Base-by-base conservation (phyloP, 2,888 invertebrate genomes). In the Limulus polyphemus region DNA sequence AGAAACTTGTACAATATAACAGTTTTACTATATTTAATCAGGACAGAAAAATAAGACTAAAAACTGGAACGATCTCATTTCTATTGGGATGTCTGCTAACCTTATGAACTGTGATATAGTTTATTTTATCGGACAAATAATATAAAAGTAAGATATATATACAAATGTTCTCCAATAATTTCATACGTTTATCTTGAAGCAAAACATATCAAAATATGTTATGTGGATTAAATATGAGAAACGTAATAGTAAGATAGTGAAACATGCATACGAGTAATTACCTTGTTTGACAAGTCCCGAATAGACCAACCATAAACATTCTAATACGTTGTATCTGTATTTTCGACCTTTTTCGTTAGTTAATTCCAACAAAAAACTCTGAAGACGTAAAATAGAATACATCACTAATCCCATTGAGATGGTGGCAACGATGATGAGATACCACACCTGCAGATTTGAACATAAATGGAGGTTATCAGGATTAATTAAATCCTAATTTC, bases 281-380 rank as follows among this genome's bases (percentile, higher is more conserved):
- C 62, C 62, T 62, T 62, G 62, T 57, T 62, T 62, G 56, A 62
- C 56, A n/a, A 62, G 46, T 16, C 62, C 57, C 12, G 59, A 57
- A 47, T 55, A 62, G 14, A 62, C 60, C 46, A 62, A 62, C 62
- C 62, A 62, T 51, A 60, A 13, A 54, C 62, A 62, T 17, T 62
- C 59, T 32, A 13, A 17, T 10, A 62, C 48, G 32, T 47, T 52
- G 5, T 56, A 56, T 46, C 48, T 11, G 12, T 47, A 32, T 11
- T 32, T 32, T 56, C 14, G n/a, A 12, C 46, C 14, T 10, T 56
- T 14, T 9, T 13, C 56, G 16, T 54, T 32, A 17, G 54, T 54
- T 32, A 16, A 16, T 54, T 14, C 32, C 16, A 54, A 54, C 13
- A 54, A 4, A 4, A 11, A 11, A n/a, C 16, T 16, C 14, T 54